These are phyloP conservation scores for Arenaria interpres DNA, from an alignment of 2,113 vertebrate species.

Conservation along the genomic window DNA sequence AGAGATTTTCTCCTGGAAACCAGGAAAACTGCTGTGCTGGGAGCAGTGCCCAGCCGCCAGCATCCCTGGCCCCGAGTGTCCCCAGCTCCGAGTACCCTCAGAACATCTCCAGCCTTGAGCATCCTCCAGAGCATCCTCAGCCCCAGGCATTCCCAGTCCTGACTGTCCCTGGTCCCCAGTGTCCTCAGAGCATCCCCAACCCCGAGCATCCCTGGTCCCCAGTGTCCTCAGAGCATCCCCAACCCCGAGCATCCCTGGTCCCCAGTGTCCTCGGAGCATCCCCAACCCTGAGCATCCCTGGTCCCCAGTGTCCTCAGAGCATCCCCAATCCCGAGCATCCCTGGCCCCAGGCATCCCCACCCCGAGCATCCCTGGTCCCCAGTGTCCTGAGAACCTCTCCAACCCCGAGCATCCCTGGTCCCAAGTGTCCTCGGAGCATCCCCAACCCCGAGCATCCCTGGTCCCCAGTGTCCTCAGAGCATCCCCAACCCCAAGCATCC, in stretches of 20 bases:
- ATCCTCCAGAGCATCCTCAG: background rate
- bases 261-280: background rate
- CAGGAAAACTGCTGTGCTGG: background rate
- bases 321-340: no score
- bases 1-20: background rate
- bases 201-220: background rate
- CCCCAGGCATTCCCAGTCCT: background rate
- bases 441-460: fast-evolving
- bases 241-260: background rate
- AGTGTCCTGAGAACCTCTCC: background rate
- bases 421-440: background rate
- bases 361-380: background rate
- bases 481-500: background rate
- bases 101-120: background rate
- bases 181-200: background rate
- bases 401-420: fast-evolving
- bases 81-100: fast-evolving
- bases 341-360: background rate
- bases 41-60: background rate
- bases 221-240: background rate
- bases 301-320: background rate
- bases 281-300: background rate
- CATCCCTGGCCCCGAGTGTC: fast-evolving
- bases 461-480: fast-evolving
- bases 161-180: background rate